Conservation (phyloP, 2,797 vertebrate genomes). For the Chloroceryle inda region DNA sequence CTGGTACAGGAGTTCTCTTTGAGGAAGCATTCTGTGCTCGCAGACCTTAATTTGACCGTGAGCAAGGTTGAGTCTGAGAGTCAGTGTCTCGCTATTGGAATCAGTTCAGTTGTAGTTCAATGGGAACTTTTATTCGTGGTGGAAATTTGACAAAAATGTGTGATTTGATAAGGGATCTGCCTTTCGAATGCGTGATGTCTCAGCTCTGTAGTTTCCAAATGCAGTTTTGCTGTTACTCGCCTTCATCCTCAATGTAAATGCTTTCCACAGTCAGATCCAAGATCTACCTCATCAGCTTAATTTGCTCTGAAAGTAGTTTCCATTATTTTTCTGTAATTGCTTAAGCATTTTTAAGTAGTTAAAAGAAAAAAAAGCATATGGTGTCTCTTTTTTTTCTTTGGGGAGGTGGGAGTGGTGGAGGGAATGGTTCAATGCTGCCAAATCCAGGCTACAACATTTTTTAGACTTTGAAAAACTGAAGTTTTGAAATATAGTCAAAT, state of each 20-base stretch:
- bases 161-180: background rate
- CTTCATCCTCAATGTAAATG: background rate
- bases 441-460: background rate
- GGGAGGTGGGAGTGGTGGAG: background rate
- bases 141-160: background rate
- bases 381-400: background rate
- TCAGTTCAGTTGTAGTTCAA: background rate
- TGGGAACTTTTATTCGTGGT: background rate
- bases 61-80: background rate
- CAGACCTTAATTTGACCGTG: background rate
- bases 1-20: background rate
- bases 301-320: background rate
- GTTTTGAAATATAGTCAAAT: background rate
- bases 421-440: background rate
- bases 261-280: background rate
- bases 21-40: background rate
- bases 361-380: background rate
- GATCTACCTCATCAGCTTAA: background rate
- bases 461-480: background rate
- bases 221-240: background rate
- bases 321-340: background rate
- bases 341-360: background rate
- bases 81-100: background rate
- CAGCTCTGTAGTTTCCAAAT: background rate
- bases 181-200: background rate